Base-by-base conservation (phyloP, 2,113 vertebrate species). In the Notarius lentiginosus region DNA sequence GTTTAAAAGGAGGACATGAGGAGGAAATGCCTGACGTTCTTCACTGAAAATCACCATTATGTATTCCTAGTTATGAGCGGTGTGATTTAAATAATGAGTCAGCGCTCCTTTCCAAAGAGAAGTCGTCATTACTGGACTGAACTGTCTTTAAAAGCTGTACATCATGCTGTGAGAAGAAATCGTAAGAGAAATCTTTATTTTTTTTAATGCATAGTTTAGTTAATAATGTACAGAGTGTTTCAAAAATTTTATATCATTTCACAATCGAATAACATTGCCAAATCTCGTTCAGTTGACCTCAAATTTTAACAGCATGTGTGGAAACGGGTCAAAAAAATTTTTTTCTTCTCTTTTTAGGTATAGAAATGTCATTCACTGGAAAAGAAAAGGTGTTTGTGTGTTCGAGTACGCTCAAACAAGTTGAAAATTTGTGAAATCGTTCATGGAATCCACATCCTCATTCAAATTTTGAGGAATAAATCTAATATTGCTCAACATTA, bases 51-150 rank as follows among this genome's bases (percentile, higher is more conserved):
- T 82, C 76, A 76, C 65, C 27, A n/a, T 66, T 76, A 76, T 84
- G 24, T 82, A 88, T 88, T 87, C 82, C 77, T 30, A 61, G 85
- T 82, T 77, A 68, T 83, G 58, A 53, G 70, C 15, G 17, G 55
- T 30, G 17, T 51, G 79, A 84, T 86, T 88, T 41, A 86, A 90
- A 90, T 41, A 10, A 83, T 73, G 80, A 84, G 75, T 82, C 66
- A 77, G 73, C 15, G 5, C 41, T 47, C 7, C 24, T 56, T 79
- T 79, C 24, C 49, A n/a, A 22, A 72, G 73, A 79, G 51, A 20
- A 22, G 5, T 63, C 20, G 30, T 83, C 49, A 56, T 17, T 49
- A 81, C 70, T 80, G 65, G 9, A 34, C 77, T 56, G 27, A 30
- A 56, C 34, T 58, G 70, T 49, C 65, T 85, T 66, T 82, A 84